Conservation (phyloP, 2,797 vertebrate genomes). For the Cossypha polioptera region DNA sequence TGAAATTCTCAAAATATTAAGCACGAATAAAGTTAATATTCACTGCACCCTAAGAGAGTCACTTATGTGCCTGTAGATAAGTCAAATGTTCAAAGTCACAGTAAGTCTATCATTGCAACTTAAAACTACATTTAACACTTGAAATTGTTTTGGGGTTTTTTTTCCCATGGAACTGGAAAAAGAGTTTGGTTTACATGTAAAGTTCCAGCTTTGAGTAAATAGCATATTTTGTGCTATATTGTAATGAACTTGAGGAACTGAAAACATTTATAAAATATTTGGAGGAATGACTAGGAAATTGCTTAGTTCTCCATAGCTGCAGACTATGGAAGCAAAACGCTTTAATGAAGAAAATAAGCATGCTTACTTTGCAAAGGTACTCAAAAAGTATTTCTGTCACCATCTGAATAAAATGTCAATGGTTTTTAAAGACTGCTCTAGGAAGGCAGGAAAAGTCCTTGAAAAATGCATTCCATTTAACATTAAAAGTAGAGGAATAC, state of each 20-base stretch:
- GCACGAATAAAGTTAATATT: neutral
- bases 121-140: neutral
- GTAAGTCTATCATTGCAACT: neutral
- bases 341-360: neutral
- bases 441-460: neutral
- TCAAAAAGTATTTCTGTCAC: neutral
- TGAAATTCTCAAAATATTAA: neutral
- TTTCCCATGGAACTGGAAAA: neutral
- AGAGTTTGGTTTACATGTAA: neutral
- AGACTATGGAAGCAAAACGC: neutral
- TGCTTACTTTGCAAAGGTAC: neutral
- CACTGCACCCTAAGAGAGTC: neutral
- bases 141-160: neutral
- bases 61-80: neutral
- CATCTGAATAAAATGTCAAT: neutral
- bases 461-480: neutral
- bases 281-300: neutral
- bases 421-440: neutral
- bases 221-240: neutral
- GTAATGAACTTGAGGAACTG: neutral
- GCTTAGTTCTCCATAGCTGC: neutral
- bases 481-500: neutral
- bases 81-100: neutral
- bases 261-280: neutral
- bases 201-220: neutral